These are phyloP conservation scores for Camelus dromedarius DNA, from an alignment of 2,113 vertebrate species.

Conservation along the genomic window DNA sequence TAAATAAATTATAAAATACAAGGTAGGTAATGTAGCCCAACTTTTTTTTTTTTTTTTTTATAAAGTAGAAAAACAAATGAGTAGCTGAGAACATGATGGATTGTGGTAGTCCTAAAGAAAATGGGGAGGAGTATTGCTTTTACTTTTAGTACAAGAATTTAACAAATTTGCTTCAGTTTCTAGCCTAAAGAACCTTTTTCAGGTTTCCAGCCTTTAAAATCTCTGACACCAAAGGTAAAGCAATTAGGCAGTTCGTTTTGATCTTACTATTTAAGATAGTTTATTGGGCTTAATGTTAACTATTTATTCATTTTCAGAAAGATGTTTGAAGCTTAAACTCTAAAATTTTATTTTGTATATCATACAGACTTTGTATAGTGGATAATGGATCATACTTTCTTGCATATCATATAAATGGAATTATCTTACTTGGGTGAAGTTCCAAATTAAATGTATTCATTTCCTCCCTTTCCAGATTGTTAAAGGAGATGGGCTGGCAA, in stretches of 20 bases:
- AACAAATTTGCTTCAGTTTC: not conserved
- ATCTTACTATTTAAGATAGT: not conserved
- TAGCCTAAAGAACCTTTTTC: not conserved
- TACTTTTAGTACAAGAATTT: not conserved
- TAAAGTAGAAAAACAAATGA: not conserved
- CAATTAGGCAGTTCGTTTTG: not conserved
- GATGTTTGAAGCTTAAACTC: not conserved
- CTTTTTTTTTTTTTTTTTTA: not conserved
- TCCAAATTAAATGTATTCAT: not conserved
- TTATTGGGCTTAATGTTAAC: not conserved
- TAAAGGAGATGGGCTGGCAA: constrained; percentile 93
- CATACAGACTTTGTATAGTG: not conserved
- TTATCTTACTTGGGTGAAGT: not conserved
- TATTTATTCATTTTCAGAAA: not conserved
- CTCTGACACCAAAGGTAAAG: not conserved
- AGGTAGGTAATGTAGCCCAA: not conserved
- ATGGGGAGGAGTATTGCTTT: not conserved
- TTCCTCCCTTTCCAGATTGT: constrained; percentile 82
- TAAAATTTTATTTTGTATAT: not conserved
- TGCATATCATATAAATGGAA: not conserved
- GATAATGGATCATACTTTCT: not conserved
- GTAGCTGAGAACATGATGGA: not conserved
- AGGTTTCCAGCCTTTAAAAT: not conserved
- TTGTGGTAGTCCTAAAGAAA: not conserved
- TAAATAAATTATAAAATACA: not conserved